Evolutionary conservation across 2,888 invertebrate genomes (phyloP).

Genomic region (Hydroisotoma schaefferi): DNA sequence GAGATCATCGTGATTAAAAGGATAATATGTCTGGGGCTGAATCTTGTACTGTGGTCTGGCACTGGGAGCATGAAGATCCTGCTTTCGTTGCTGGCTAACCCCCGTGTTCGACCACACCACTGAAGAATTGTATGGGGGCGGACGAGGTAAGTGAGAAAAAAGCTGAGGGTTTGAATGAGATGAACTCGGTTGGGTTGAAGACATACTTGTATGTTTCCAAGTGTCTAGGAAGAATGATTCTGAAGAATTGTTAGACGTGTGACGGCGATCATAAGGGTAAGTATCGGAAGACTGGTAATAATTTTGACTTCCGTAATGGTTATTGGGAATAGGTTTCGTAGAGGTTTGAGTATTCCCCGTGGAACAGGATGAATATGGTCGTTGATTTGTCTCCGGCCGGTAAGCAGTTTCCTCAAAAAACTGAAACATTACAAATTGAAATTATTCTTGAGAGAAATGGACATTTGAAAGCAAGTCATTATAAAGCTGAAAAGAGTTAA

Average conservation of each 20-base stretch:
- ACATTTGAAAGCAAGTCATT: not conserved
- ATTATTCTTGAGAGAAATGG: conserved; percentile 9
- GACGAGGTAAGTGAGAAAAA: conserved; percentile 49
- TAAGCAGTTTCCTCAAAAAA: conserved; percentile 88
- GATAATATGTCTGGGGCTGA: conserved; percentile 47
- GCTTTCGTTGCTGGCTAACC: not conserved
- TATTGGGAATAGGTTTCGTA: not conserved
- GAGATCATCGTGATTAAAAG: conserved; percentile 49
- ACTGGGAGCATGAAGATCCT: conserved; percentile 54
- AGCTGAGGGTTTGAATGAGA: conserved; percentile 28
- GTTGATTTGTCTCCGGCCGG: conserved; percentile 79
- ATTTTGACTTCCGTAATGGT: conserved; percentile 19
- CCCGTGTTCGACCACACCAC: conserved; percentile 37
- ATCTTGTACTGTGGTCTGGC: conserved; percentile 34
- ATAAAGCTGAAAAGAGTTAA: no score
- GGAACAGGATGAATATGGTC: conserved; percentile 51
- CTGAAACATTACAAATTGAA: conserved; percentile 55
- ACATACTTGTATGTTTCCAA: conserved; percentile 29
- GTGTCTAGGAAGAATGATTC: conserved; percentile 13
- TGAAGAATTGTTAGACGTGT: conserved; percentile 20
- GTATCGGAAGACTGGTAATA: conserved; percentile 21
- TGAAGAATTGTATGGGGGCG: conserved; percentile 49
- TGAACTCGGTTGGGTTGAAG: conserved; percentile 26
- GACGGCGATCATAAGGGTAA: conserved; percentile 23
- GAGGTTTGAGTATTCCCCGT: conserved; percentile 14